Evolutionary conservation across 2,113 vertebrate genomes (phyloP), one percentile per base, ranked within the genome.

Genomic region (Nesogale talazaci): DNA sequence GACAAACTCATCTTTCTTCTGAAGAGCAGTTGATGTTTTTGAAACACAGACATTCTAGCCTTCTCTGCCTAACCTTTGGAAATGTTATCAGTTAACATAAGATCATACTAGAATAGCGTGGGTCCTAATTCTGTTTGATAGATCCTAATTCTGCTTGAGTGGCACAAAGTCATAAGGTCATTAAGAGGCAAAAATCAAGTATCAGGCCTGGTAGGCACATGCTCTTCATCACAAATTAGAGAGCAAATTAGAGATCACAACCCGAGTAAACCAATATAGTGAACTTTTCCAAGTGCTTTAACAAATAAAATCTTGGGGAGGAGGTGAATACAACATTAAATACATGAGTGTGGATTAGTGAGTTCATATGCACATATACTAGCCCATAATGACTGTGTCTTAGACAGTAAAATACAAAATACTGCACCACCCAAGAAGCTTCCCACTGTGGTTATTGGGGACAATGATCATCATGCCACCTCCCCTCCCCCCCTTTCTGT

Each of bases 381-480:
- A 61, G 59, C 12, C 59, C 59, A 61, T 61, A 52, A 52, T 61
- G 59, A 20, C 59, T 61, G 59, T 61, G 6, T 61, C 17, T 20
- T 3, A 52, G 46, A 52, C 10, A 52, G 46, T 12, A 52, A 52
- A 52, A 52, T 52, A 52, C 46, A 52, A 52, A 52, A 12, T 52
- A 52, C 5, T 52, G 46, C 46, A 52, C 46, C 46, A 52, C 46
- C 46, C 46, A 52, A 52, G 9, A 52, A 52, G 46, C 46, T 52
- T 52, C 46, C 46, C 46, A 52, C 14, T 52, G 46, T 56, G 34
- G n/a, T 17, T 8, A 86, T 11, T 2, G 19, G 70, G 52, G 22
- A 65, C 0, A 0, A 14, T 0, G 57, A 0, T 12, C 29, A 36
- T 25, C n/a, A 7, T 0, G 2, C 1, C 3, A 16, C 17, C 29